Evolutionary conservation across 1,140 invertebrate genomes (phyloP).

Genomic region (Rhynchophorus ferrugineus): DNA sequence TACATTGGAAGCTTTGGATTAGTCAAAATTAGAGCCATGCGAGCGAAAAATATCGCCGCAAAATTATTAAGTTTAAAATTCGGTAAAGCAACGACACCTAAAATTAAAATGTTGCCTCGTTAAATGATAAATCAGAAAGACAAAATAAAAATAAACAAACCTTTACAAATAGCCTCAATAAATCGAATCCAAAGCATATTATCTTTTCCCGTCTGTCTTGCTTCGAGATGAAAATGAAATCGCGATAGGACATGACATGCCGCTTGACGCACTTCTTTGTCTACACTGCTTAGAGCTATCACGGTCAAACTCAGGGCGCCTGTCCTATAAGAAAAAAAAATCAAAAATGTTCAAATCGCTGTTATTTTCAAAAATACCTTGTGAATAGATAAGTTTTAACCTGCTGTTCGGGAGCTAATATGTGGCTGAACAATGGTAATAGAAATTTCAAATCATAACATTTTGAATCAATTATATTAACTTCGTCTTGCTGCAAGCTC

Average conservation of each 20-base stretch:
- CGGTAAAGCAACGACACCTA: constrained; percentile 31
- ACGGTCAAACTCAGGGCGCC: constrained; percentile 59
- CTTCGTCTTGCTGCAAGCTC: background rate
- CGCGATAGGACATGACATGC: constrained; percentile 58
- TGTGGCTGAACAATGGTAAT: constrained; percentile 57
- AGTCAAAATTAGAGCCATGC: constrained; percentile 54
- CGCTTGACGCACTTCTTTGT: constrained; percentile 50
- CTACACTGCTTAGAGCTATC: constrained; percentile 52
- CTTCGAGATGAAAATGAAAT: constrained; percentile 61
- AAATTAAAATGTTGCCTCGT: constrained; percentile 15
- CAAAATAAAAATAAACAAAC: constrained; percentile 8
- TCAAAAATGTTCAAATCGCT: constrained; percentile 1
- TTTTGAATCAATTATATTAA: constrained; percentile 6
- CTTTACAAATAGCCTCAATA: constrained; percentile 35
- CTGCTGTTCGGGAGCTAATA: constrained; percentile 56
- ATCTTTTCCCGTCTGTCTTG: constrained; percentile 42
- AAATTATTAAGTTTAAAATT: constrained; percentile 55
- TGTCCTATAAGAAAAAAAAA: constrained; percentile 12
- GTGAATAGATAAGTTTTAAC: constrained; percentile 58
- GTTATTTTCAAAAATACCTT: constrained; percentile 35
- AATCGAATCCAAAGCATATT: constrained; percentile 35
- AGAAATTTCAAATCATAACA: constrained; percentile 68
- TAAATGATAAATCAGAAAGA: too few relatives aligned
- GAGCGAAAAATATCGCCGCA: constrained; percentile 61
- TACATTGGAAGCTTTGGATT: constrained; percentile 63